Conservation (phyloP, 2,888 invertebrate genomes). For the Hemicrepidius hirtus region DNA sequence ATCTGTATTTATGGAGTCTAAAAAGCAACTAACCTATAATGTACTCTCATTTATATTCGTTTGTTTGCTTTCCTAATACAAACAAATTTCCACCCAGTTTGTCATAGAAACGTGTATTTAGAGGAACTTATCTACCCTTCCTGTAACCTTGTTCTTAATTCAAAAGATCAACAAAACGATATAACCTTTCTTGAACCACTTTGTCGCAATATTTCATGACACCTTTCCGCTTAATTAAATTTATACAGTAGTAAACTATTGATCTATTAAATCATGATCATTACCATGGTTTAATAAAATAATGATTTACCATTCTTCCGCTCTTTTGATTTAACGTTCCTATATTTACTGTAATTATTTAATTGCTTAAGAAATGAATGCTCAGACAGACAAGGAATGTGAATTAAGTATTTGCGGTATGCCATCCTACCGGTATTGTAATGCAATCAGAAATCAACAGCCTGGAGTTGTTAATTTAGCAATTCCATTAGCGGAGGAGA, state of each 20-base stretch:
- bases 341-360: conserved; percentile 1
- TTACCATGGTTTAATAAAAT: conserved; percentile 9
- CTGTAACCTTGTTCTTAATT: conserved; percentile 5
- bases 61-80: background rate
- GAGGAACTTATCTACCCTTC: background rate
- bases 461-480: conserved; percentile 17
- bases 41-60: background rate
- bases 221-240: conserved; percentile 1
- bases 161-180: conserved; percentile 5
- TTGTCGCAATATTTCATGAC: background rate
- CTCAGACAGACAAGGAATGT: conserved; percentile 12
- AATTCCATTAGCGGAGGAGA: conserved; percentile 38
- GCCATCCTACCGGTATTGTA: conserved; percentile 25
- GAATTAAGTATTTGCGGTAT: conserved; percentile 19
- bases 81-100: background rate
- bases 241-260: background rate
- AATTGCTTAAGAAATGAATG: conserved; percentile 14
- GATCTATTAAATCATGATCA: background rate
- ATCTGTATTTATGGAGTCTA: no score
- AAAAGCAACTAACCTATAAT: no score
- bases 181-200: background rate
- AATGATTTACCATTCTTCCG: conserved; percentile 3
- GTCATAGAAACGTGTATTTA: background rate
- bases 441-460: conserved; percentile 28
- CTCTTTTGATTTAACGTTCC: background rate